These are phyloP conservation scores for Paelopatides confundens DNA, from an alignment of 53 echinoderm and acorn worm genomes.

Conservation along the genomic window DNA sequence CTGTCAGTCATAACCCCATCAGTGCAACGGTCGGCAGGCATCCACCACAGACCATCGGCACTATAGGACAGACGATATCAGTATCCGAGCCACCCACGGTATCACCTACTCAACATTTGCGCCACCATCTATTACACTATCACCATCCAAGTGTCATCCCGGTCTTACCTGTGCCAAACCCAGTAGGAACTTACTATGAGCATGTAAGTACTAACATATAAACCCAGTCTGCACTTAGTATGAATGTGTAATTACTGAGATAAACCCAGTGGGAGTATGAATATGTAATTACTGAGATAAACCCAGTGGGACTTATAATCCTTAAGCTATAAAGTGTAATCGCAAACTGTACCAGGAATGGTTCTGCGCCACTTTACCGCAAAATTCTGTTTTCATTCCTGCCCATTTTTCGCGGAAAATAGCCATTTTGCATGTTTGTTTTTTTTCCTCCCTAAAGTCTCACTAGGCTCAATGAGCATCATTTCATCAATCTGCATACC, in stretches of 20 bases:
- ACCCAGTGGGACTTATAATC: not conserved
- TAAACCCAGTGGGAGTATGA: no score
- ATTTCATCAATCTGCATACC: no score
- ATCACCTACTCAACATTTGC: conserved; percentile 14
- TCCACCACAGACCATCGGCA: conserved; percentile 1
- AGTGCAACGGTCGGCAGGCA: conserved; percentile 6
- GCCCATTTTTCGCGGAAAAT: no score
- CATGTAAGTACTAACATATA: not conserved
- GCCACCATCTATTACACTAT: conserved; percentile 36
- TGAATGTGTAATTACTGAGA: no score
- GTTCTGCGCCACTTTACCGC: no score
- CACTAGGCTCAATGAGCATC: no score
- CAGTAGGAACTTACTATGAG: conserved; percentile 3
- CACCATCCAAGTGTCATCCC: conserved; percentile 25
- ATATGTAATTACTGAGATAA: no score
- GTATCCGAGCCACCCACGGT: conserved; percentile 22
- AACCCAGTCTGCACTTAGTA: not conserved
- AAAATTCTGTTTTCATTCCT: no score
- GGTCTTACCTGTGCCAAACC: conserved; percentile 24
- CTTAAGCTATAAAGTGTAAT: no score
- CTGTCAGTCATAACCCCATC: not conserved
- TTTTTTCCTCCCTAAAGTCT: no score
- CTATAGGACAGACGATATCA: conserved; percentile 19
- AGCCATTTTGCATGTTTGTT: no score
- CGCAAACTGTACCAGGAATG: no score